Percentiles rank a stretch among this genome's conserved stretches.
phyloP scores from a whole-genome alignment of 2,888 invertebrate species.

The Nymphalis polychloros region DNA sequence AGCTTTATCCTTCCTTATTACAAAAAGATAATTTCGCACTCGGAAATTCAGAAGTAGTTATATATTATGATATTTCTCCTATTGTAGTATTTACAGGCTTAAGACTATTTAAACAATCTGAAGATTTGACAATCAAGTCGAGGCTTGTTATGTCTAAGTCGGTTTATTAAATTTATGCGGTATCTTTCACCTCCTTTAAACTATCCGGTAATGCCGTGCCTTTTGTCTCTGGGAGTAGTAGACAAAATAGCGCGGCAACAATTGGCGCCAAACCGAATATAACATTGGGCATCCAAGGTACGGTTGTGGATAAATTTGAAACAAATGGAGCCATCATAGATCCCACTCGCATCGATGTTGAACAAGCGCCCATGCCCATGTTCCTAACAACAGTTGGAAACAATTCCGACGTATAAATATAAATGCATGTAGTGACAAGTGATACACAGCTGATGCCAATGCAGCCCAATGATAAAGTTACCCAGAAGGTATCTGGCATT shows the following conservation, averaged over 20 bases:
- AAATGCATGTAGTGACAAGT: conserved; percentile 89
- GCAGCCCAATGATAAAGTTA: conserved; percentile 84
- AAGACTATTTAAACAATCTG: too few relatives aligned
- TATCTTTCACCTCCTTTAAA: conserved; percentile 85
- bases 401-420: conserved; percentile 92
- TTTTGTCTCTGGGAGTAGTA: conserved; percentile 89
- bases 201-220: conserved; percentile 87
- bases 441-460: conserved; percentile 90
- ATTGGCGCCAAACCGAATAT: conserved; percentile 87
- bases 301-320: conserved; percentile 79
- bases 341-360: conserved; percentile 91
- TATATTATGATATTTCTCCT: too few relatives aligned
- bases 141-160: neutral
- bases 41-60: too few relatives aligned
- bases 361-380: conserved; percentile 91
- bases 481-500: conserved; percentile 74
- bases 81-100: too few relatives aligned
- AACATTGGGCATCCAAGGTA: conserved; percentile 85
- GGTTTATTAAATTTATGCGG: conserved; percentile 17
- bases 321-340: conserved; percentile 93
- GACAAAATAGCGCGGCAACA: conserved; percentile 83
- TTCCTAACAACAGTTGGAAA: conserved; percentile 95
- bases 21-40: too few relatives aligned
- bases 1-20: too few relatives aligned
- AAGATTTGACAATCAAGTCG: too few relatives aligned